Base-by-base conservation (phyloP, 2,797 vertebrate species). In the Garrulus glandarius region DNA sequence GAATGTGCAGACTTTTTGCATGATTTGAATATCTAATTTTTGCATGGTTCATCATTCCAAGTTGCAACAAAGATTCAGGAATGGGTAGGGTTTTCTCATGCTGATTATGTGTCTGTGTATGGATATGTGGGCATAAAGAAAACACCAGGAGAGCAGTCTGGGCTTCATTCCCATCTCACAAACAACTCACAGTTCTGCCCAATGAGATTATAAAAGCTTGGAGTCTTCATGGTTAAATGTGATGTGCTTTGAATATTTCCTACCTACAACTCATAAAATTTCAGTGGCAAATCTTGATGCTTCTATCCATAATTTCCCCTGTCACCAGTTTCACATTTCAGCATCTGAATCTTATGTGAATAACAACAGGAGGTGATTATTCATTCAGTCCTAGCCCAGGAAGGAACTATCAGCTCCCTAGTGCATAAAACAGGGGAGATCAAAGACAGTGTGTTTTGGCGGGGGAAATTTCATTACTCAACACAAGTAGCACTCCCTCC, bases 361-460 rank as follows among this genome's bases (percentile, higher is more conserved):
- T 85, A 92, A 86, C 91, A 84, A 59, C 59, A 84, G 86, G 50
- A 89, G 44, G 70, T 56, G 72, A 90, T 84, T 93, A 88, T 63
- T 91, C 59, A 27, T 79, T 89, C 81, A 91, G 10, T 24, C 43
- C 50, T 69, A 81, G 47, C 24, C 81, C 52, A 61, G 26, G 39
- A 89, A 92, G 41, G 59, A 96, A 61, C 57, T 47, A 22, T 79
- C 50, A 87, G 27, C 19, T 92, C 56, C 41, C 80, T 39, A 44
- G 68, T 44, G 71, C 63, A 76, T 79, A 72, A 84, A 81, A 44
- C 50, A 65, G 46, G 61, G 57, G 43, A 78, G 77, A 91, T 84
- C 77, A 93, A 96, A 94, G 80, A 44, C 3, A n/a, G 26, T 17
- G 17, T 37, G 21, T 53, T 87, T 68, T 43, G 53, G 15, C 6